Evolutionary conservation across 2,888 invertebrate genomes (phyloP), one percentile per base, ranked within the genome.

Genomic region (Carpatolechia fugitivella): DNA sequence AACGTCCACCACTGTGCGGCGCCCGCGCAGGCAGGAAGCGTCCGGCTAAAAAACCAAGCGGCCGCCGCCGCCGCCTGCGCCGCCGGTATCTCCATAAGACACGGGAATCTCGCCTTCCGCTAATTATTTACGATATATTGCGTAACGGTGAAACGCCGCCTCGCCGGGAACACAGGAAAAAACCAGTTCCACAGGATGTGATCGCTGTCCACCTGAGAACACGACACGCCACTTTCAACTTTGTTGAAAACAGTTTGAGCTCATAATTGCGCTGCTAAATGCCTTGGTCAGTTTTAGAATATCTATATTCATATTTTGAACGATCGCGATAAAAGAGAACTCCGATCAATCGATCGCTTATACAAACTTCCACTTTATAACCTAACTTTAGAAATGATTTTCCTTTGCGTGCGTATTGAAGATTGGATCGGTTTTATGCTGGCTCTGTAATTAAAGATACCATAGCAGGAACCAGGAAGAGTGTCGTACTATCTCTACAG

Each of bases 81-180:
- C 79, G 74, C 73, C 80, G 20, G 44, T 13, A 80, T 80, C 86
- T 77, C 89, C 90, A 90, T 90, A 90, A 87, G 86, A 90, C 90
- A 90, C 90, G 82, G 78, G 86, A 80, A 87, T 86, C 89, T 87
- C 74, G 84, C 82, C 88, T 88, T 90, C 90, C 90, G 89, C 87
- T 89, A 90, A 90, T 90, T 90, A 90, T 89, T 89, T 85, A 89
- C 89, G 84, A 90, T 88, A 85, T 85, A 89, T 90, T 89, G 82
- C 90, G 80, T 90, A 90, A 90, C 90, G 90, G 90, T 88, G 89
- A 88, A 89, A 87, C 85, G 79, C 84, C 40, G 38, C 38, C 38
- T 38, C 6, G 38, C 38, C 89, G 85, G 90, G 90, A 89, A 85
- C 82, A 81, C 85, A 70, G 81, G 83, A 86, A 85, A 82, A 89